Evolutionary conservation across 2,113 vertebrate species (phyloP), one percentile per base, ranked within the genome.

Genomic region (Ochotona princeps): DNA sequence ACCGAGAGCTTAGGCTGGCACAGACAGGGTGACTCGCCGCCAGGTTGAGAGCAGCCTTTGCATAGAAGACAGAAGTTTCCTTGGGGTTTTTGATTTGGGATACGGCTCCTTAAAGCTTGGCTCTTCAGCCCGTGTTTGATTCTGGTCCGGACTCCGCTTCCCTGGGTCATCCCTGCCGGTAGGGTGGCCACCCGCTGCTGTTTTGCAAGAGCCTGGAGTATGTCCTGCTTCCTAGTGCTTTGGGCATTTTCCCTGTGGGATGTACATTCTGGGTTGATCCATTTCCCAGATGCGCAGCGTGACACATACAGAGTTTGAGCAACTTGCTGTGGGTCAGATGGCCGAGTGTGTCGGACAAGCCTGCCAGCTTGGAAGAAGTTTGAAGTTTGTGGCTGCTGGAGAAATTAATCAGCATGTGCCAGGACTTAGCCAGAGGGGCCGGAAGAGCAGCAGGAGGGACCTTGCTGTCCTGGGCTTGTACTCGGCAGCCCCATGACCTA

Each of bases 11-110:
- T 72, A 7, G 0, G 47, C 49, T 35, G 23, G 35, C 38, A 65
- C 49, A 90, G 60, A 38, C 10, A 14, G 63, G 7, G 26, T 49
- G 3, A 69, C 86, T 38, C 35, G 57, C 65, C 20, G 7, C 26
- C 6, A 49, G 80, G 61, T 78, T 11, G 0, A 5, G 23, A 28
- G 20, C 13, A 25, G 49, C 69, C 35, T 57, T 69, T 65, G 49
- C 18, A 0, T 6, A 0, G 10, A 54, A 35, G 75, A 28, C 47
- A 20, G 38, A 0, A 0, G 1, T 66, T 10, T 10, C 65, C 57
- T 74, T 30, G 12, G 47, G 78, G 32, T 61, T 38, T 44, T 63
- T n/a, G 70, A 8, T 20, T 75, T 18, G 47, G 51, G 30, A 15
- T 1, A 11, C 44, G 51, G 51, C 30, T 78, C 23, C 0, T 0